Conservation (phyloP, 2,888 invertebrate species). For the Brachypterus glaber region DNA sequence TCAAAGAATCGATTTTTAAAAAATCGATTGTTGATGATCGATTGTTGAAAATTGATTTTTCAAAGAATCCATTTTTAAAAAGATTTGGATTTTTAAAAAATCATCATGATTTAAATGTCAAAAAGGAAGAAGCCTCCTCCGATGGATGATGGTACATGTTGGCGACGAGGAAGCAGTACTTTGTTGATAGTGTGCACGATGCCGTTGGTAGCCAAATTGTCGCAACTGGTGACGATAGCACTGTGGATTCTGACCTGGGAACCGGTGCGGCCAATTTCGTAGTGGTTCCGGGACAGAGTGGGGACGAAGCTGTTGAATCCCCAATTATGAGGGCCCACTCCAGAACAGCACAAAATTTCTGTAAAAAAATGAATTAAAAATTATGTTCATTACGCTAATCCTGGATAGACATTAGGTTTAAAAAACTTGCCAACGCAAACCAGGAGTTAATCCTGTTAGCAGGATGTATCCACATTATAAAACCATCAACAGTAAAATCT, state of each 20-base stretch:
- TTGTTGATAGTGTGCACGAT: slow-evolving; percentile 49
- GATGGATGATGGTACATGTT: slow-evolving; percentile 28
- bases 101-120: too few relatives aligned
- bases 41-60: too few relatives aligned
- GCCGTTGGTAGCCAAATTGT: slow-evolving; percentile 49
- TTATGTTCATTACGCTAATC: too few relatives aligned
- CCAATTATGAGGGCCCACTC: slow-evolving; percentile 37
- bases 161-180: slow-evolving; percentile 41
- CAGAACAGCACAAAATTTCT: slow-evolving; percentile 40
- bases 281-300: slow-evolving; percentile 33
- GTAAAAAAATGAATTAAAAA: slow-evolving; percentile 22
- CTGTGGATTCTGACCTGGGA: slow-evolving; percentile 34
- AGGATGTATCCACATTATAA: too few relatives aligned
- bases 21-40: too few relatives aligned
- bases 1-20: too few relatives aligned
- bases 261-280: slow-evolving; percentile 33
- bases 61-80: too few relatives aligned
- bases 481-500: too few relatives aligned
- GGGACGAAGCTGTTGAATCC: slow-evolving; percentile 37
- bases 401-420: too few relatives aligned
- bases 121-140: slow-evolving; percentile 34
- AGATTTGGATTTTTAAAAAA: too few relatives aligned
- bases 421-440: too few relatives aligned
- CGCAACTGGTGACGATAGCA: slow-evolving; percentile 38
- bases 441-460: too few relatives aligned